Evolutionary conservation across 1,140 invertebrate species (phyloP).

Genomic region (Antheraea pernyi): DNA sequence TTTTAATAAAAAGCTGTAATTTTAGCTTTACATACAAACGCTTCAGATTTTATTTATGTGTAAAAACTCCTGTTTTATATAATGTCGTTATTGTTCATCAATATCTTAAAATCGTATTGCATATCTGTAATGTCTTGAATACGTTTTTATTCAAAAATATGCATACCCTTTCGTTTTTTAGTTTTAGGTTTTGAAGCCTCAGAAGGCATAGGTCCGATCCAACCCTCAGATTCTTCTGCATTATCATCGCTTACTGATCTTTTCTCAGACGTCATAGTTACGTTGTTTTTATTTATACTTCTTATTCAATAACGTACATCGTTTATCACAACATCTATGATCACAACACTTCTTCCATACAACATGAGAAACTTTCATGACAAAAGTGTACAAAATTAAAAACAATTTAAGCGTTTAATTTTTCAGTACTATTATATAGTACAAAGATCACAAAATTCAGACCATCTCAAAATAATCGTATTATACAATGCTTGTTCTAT

Average conservation of each 20-base stretch:
- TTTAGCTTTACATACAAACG: too few species aligned
- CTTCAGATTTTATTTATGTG: too few species aligned
- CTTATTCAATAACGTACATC: too few species aligned
- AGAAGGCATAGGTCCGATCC: conserved; percentile 83
- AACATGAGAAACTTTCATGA: neutral
- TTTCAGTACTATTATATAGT: neutral
- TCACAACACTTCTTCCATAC: neutral
- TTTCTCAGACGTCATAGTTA: conserved; percentile 58
- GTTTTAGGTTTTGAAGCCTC: conserved; percentile 76
- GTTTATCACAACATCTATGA: too few species aligned
- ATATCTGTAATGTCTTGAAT: too few species aligned
- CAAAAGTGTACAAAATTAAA: neutral
- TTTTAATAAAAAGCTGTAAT: too few species aligned
- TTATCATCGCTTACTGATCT: conserved; percentile 58
- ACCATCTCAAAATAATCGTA: neutral
- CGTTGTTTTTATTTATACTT: neutral
- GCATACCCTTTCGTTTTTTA: conserved; percentile 83
- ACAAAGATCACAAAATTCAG: neutral
- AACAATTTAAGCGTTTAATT: neutral
- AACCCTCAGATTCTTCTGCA: conserved; percentile 76
- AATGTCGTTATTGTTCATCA: too few species aligned
- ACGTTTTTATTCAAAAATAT: too few species aligned
- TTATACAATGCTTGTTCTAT: neutral
- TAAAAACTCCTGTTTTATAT: too few species aligned
- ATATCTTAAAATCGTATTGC: too few species aligned